Conservation (phyloP, 2,797 vertebrate genomes). For the Parauchenoglanis ngamensis region DNA sequence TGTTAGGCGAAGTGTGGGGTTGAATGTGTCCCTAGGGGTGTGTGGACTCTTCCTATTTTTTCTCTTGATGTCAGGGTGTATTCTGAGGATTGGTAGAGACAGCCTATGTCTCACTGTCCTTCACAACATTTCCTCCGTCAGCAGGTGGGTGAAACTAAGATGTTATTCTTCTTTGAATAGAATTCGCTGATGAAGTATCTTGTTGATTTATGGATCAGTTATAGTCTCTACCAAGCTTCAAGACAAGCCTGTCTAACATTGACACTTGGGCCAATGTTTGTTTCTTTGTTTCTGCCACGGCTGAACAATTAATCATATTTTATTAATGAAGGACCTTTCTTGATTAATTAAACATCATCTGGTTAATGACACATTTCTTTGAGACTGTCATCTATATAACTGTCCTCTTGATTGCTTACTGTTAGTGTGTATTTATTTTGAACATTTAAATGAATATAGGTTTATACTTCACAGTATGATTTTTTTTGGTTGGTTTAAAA, state of each 20-base stretch:
- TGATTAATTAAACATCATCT: no score
- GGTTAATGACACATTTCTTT: not conserved
- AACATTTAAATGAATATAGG: not conserved
- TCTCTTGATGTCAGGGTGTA: conserved; percentile 80
- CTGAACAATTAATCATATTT: not conserved
- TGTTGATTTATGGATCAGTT: not conserved
- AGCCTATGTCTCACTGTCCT: conserved; percentile 75
- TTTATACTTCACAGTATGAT: not conserved
- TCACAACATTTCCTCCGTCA: conserved; percentile 55
- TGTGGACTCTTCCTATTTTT: conserved; percentile 77
- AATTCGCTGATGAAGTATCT: not conserved
- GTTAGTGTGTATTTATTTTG: not conserved
- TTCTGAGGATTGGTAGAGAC: conserved; percentile 80
- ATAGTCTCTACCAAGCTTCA: not conserved
- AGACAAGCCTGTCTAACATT: not conserved
- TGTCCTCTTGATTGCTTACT: not conserved
- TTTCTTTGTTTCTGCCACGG: not conserved
- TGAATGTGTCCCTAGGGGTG: conserved; percentile 68
- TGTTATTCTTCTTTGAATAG: not conserved
- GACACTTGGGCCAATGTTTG: not conserved
- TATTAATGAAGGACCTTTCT: not conserved
- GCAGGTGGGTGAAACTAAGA: conserved; percentile 68
- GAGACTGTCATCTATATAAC: not conserved
- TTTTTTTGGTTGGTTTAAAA: not conserved
- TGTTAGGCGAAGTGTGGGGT: conserved; percentile 71